phyloP scores from a whole-genome alignment of 2,888 invertebrate species.

The Sarcophaga carnaria region DNA sequence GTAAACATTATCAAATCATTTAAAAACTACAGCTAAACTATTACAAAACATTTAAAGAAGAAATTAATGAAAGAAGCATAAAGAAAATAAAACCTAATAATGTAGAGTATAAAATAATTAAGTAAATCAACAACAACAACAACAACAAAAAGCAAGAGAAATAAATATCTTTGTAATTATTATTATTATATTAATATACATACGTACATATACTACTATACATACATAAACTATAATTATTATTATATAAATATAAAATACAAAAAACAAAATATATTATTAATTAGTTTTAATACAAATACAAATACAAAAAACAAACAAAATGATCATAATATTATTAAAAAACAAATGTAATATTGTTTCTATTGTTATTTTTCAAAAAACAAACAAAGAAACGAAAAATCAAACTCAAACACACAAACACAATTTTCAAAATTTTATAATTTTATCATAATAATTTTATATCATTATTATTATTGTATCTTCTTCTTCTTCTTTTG shows the following conservation, averaged over 20 bases:
- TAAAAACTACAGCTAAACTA: constrained; percentile 41
- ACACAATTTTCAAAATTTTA: constrained; percentile 43
- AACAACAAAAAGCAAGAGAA: constrained; percentile 31
- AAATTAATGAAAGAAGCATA: constrained; percentile 5
- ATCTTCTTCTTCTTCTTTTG: constrained; percentile 37
- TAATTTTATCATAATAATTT: constrained; percentile 29
- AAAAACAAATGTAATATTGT: constrained; percentile 26
- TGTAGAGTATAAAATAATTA: neutral
- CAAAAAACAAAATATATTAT: constrained; percentile 45
- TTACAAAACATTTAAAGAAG: constrained; percentile 35
- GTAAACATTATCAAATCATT: constrained; percentile 43
- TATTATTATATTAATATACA: constrained; percentile 57
- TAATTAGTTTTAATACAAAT: constrained; percentile 67
- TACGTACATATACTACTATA: constrained; percentile 42
- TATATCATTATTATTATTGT: constrained; percentile 24
- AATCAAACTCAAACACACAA: constrained; percentile 19
- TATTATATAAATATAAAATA: constrained; percentile 34
- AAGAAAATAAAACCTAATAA: constrained; percentile 13
- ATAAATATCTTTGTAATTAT: constrained; percentile 67
- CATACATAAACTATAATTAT: constrained; percentile 41
- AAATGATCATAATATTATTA: neutral
- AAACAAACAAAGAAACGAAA: neutral
- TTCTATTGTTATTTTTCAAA: neutral
- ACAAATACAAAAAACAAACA: constrained; percentile 37
- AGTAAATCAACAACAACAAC: constrained; percentile 33